Conservation (phyloP, 1,140 invertebrate genomes). For the Ctenoplectra terminalis region DNA sequence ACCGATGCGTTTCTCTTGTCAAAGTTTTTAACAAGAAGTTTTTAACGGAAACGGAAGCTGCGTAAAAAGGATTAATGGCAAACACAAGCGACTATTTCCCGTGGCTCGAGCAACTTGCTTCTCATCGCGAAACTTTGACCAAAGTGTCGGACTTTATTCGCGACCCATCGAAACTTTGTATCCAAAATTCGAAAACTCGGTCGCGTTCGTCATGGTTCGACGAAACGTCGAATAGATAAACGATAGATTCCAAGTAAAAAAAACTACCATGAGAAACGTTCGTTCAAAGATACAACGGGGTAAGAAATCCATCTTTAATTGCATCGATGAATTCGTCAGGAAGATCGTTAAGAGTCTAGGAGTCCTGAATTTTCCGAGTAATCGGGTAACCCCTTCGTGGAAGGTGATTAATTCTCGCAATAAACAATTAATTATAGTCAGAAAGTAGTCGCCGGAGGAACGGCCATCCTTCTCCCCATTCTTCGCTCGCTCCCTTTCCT, state of each 20-base stretch:
- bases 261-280: background rate
- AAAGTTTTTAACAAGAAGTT: background rate
- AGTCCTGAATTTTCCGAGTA: background rate
- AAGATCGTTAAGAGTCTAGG: conserved; percentile 7
- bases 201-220: background rate
- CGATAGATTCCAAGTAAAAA: too few species aligned
- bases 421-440: conserved; percentile 54
- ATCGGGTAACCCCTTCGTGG: background rate
- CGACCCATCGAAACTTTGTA: background rate
- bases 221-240: too few species aligned
- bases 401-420: conserved; percentile 32
- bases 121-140: background rate
- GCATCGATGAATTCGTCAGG: background rate
- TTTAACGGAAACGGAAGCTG: background rate
- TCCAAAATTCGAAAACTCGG: background rate
- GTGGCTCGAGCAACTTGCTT: background rate
- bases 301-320: conserved; percentile 1
- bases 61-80: too few species aligned
- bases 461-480: background rate
- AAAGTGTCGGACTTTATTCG: conserved; percentile 1
- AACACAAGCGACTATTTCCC: background rate
- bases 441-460: conserved; percentile 9
- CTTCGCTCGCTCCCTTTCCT: background rate
- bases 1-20: background rate
- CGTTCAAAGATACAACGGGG: too few species aligned